Conservation (phyloP, 2,797 vertebrate species). For the Acanthornis magna region DNA sequence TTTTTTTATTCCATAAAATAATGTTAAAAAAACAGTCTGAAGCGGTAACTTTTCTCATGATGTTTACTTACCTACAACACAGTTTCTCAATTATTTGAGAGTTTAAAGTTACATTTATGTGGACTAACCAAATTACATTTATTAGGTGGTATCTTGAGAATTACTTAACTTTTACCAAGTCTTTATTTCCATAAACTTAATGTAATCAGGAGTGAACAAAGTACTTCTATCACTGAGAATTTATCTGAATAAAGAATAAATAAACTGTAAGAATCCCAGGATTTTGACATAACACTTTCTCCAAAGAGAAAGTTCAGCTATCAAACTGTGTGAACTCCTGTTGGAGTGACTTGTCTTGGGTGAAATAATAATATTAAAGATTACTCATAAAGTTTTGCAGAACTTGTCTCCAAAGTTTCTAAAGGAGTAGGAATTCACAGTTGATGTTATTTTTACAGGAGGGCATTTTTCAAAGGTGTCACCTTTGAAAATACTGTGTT, state of each 20-base stretch:
- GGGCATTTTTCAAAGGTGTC: not conserved
- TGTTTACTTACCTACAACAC: not conserved
- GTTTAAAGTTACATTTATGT: not conserved
- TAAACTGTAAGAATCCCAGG: not conserved
- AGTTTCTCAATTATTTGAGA: not conserved
- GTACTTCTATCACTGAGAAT: not conserved
- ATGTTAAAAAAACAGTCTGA: not conserved
- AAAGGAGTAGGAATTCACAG: not conserved
- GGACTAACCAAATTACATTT: not conserved
- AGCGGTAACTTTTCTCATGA: not conserved
- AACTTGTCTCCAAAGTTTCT: not conserved
- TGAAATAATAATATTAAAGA: not conserved
- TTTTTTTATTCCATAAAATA: slow-evolving; percentile 30
- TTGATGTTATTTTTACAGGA: not conserved
- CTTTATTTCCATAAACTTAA: not conserved
- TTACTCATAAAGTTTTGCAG: not conserved
- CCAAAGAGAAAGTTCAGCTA: not conserved
- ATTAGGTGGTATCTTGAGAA: not conserved
- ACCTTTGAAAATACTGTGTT: not conserved
- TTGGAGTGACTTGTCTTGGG: not conserved
- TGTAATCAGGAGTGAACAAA: not conserved
- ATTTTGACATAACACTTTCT: not conserved
- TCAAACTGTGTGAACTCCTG: not conserved
- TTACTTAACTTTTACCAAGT: not conserved
- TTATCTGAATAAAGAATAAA: not conserved